phyloP scores from a whole-genome alignment of 2,113 vertebrate genomes.

The Syngnathus floridae region DNA sequence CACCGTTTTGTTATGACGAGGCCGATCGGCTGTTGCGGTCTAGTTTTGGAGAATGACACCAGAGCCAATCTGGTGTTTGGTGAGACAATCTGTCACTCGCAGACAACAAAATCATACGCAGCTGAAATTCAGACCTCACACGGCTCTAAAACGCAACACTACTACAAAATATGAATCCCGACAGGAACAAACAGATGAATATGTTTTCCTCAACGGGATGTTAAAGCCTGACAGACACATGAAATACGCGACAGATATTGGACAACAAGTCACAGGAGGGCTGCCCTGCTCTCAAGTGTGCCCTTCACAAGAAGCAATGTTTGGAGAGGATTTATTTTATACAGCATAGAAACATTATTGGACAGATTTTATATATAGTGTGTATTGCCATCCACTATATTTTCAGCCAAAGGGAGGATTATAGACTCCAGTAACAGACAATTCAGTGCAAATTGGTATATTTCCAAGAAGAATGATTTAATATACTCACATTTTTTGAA shows the following conservation, averaged over 20 bases:
- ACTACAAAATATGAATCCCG: constrained; percentile 10
- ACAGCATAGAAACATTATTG: not conserved
- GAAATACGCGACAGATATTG: constrained; percentile 19
- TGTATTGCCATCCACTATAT: not conserved
- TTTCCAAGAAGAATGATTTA: not conserved
- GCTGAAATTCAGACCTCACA: constrained; percentile 23
- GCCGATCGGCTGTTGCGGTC: constrained; percentile 6
- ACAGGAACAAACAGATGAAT: constrained; percentile 33
- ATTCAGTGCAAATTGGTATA: too few relatives aligned
- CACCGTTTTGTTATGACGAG: not conserved
- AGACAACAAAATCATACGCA: constrained; percentile 44
- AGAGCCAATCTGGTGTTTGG: constrained; percentile 18
- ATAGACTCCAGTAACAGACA: too few relatives aligned
- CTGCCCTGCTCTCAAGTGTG: constrained; percentile 19
- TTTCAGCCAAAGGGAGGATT: not conserved
- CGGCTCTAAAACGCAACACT: constrained; percentile 28
- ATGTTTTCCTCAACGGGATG: constrained; percentile 17
- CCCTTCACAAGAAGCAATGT: not conserved
- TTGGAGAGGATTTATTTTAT: not conserved
- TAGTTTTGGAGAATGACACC: constrained; percentile 22
- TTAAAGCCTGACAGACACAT: constrained; percentile 30
- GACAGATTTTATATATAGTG: not conserved
- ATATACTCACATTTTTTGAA: not conserved
- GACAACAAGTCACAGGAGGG: constrained; percentile 36
- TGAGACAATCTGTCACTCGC: constrained; percentile 30